These are phyloP conservation scores for Cepphus grylle DNA, from an alignment of 2,113 vertebrate species.

Conservation along the genomic window DNA sequence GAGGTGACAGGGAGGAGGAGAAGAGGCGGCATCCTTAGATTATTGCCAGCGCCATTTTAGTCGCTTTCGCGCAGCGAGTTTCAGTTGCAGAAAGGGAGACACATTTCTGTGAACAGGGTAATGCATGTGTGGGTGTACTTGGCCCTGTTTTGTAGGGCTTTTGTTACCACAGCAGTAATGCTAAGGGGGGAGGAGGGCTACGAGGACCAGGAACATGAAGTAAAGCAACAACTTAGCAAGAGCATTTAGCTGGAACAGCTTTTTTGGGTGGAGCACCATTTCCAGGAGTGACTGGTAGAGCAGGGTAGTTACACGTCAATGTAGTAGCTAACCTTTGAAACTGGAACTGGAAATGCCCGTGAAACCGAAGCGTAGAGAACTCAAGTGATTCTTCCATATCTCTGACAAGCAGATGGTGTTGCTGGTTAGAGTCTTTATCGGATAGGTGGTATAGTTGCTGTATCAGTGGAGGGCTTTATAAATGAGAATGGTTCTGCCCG, in stretches of 20 bases:
- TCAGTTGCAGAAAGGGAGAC: not conserved
- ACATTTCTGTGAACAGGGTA: not conserved
- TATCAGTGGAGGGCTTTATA: not conserved
- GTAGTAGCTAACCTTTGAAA: not conserved
- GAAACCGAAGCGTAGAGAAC: not conserved
- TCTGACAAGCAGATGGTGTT: not conserved
- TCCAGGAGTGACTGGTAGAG: slow-evolving; percentile 41
- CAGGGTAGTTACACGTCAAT: not conserved
- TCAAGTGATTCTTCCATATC: not conserved
- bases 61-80: not conserved
- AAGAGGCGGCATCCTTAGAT: fast-evolving
- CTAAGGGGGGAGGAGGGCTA: not conserved
- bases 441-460: not conserved
- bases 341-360: not conserved
- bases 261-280: slow-evolving; percentile 13
- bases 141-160: not conserved
- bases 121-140: not conserved
- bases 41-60: fast-evolving
- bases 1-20: not conserved
- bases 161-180: not conserved
- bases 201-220: not conserved
- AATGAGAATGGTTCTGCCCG: not conserved
- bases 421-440: not conserved
- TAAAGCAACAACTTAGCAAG: not conserved
- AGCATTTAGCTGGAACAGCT: not conserved